These are phyloP conservation scores for Nematopogon swammerdamellus DNA, from an alignment of 2,888 invertebrate species.

Conservation along the genomic window DNA sequence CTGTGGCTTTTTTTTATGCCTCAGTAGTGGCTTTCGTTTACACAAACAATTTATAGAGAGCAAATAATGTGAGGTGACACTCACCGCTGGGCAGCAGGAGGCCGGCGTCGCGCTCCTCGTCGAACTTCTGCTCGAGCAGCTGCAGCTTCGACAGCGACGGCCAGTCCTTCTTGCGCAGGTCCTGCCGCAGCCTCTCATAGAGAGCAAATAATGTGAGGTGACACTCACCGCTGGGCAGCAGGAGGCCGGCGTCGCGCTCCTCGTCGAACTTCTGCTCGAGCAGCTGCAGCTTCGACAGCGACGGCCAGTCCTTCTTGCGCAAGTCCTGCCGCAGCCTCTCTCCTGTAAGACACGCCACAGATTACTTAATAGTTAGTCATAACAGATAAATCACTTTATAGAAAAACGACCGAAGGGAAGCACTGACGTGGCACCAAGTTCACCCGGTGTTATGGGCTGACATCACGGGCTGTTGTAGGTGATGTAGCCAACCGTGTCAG, in stretches of 20 bases:
- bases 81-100: conserved; percentile 73
- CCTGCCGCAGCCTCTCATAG: conserved; percentile 77
- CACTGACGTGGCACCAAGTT: too few relatives aligned
- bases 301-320: conserved; percentile 74
- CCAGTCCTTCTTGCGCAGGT: conserved; percentile 77
- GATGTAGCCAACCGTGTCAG: too few relatives aligned
- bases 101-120: conserved; percentile 78
- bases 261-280: conserved; percentile 87
- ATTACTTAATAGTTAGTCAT: too few relatives aligned
- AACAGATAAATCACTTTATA: too few relatives aligned
- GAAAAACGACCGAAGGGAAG: too few relatives aligned
- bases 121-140: conserved; percentile 77
- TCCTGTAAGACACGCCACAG: too few relatives aligned
- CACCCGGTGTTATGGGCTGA: too few relatives aligned
- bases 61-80: too few relatives aligned
- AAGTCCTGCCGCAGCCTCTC: conserved; percentile 82
- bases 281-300: conserved; percentile 65
- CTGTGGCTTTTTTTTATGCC: too few relatives aligned
- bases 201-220: conserved; percentile 6
- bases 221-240: conserved; percentile 74
- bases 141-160: conserved; percentile 71
- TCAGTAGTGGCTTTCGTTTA: too few relatives aligned
- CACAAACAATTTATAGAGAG: too few relatives aligned
- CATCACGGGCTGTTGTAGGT: too few relatives aligned
- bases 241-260: conserved; percentile 71